A percentile compares a stretch with the other conserved stretches of the same genome.
These are phyloP conservation scores for Hydropsyche tenuis DNA, from an alignment of 1,140 invertebrate species.

Conservation along the genomic window DNA sequence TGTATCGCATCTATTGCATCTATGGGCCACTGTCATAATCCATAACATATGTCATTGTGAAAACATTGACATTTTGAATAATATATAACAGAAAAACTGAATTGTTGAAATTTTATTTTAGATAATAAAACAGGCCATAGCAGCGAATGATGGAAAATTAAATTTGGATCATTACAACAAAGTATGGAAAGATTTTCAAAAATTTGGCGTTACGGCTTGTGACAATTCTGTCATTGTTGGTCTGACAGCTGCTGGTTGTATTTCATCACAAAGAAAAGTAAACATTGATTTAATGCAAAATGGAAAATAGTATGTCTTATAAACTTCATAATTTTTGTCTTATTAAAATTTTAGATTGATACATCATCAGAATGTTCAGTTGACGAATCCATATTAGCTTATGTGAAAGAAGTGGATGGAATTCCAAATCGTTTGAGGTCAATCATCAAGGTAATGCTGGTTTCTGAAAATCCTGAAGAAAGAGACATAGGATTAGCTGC, in stretches of 20 bases:
- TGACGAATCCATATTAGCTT: background rate
- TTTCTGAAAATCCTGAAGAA: background rate
- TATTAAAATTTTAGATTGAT: background rate
- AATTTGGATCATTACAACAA: background rate
- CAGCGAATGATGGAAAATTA: background rate
- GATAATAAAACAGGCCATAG: background rate
- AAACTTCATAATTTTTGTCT: background rate
- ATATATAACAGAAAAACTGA: too few species aligned
- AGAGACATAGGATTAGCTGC: background rate
- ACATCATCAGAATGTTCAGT: background rate
- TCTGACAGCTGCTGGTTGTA: constrained; percentile 1
- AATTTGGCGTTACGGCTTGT: background rate
- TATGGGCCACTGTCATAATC: too few species aligned
- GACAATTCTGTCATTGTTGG: background rate
- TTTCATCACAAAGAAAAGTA: background rate
- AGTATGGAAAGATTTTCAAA: background rate
- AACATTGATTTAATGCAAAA: background rate
- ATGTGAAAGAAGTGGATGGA: background rate
- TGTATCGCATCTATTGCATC: too few species aligned
- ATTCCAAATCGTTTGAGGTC: background rate
- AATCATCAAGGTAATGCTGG: background rate
- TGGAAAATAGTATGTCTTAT: background rate
- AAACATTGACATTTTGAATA: too few species aligned
- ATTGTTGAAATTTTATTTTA: background rate
- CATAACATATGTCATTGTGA: too few species aligned